Percentiles rank a stretch among this genome's conserved stretches.
Evolutionary conservation across 2,797 vertebrate genomes (phyloP).

Genomic region (Avahi laniger): DNA sequence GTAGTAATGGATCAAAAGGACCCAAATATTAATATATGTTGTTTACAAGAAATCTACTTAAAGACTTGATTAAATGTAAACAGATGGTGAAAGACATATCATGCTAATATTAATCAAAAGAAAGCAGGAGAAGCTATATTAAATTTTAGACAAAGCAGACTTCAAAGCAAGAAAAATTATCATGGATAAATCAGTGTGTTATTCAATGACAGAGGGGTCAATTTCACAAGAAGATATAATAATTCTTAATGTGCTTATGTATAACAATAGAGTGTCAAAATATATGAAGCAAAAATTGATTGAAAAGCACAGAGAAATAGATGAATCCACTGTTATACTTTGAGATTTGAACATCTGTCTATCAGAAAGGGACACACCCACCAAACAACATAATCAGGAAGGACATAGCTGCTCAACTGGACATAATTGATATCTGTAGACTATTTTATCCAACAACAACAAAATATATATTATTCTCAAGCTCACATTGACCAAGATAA

Average conservation of each 20-base stretch:
- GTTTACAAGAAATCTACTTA: background rate
- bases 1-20: background rate
- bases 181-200: background rate
- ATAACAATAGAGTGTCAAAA: background rate
- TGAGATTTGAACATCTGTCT: background rate
- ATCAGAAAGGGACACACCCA: background rate
- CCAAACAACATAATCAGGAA: background rate
- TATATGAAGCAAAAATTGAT: background rate
- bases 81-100: background rate
- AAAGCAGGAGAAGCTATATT: background rate
- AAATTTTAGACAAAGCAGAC: background rate
- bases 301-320: background rate
- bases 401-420: background rate
- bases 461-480: background rate
- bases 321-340: background rate
- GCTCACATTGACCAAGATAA: background rate
- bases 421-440: background rate
- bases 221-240: background rate
- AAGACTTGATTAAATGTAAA: background rate
- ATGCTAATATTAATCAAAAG: background rate
- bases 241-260: background rate
- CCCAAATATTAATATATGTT: background rate
- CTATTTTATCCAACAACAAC: accelerated
- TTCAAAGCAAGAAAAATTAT: background rate
- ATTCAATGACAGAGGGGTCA: background rate